phyloP scores from a whole-genome alignment of 2,113 vertebrate genomes.

The Lepus europaeus region DNA sequence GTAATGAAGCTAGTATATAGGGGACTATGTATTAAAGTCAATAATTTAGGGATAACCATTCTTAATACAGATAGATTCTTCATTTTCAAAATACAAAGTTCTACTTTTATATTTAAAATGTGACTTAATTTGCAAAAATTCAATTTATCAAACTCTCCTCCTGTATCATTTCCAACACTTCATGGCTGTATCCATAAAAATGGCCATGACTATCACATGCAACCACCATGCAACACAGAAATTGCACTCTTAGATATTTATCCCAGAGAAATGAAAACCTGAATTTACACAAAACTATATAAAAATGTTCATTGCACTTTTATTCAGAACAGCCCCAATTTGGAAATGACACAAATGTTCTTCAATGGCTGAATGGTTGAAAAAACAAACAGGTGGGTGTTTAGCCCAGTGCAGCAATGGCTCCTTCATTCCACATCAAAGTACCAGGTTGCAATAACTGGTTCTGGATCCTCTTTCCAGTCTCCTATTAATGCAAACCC shows the following conservation, averaged over 20 bases:
- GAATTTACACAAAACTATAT: neutral
- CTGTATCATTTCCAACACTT: neutral
- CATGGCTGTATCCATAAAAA: neutral
- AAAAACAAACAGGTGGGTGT: neutral
- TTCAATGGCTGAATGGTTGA: neutral
- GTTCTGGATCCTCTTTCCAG: too few relatives aligned
- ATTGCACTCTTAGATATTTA: neutral
- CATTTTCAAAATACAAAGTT: constrained; percentile 4
- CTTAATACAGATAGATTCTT: neutral
- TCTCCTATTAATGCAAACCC: too few relatives aligned
- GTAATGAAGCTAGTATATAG: neutral
- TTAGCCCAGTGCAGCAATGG: too few relatives aligned
- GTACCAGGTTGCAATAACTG: too few relatives aligned
- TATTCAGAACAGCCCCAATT: neutral
- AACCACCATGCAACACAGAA: neutral
- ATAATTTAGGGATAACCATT: neutral
- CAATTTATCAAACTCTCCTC: neutral
- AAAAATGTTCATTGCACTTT: neutral
- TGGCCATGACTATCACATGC: neutral
- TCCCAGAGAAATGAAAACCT: neutral
- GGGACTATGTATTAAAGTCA: neutral
- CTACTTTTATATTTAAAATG: neutral
- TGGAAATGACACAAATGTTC: neutral
- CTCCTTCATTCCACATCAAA: too few relatives aligned
- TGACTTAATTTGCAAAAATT: constrained; percentile 18